These are phyloP conservation scores for Lepidonotus clava DNA, from an alignment of 2,888 invertebrate species.

Conservation along the genomic window DNA sequence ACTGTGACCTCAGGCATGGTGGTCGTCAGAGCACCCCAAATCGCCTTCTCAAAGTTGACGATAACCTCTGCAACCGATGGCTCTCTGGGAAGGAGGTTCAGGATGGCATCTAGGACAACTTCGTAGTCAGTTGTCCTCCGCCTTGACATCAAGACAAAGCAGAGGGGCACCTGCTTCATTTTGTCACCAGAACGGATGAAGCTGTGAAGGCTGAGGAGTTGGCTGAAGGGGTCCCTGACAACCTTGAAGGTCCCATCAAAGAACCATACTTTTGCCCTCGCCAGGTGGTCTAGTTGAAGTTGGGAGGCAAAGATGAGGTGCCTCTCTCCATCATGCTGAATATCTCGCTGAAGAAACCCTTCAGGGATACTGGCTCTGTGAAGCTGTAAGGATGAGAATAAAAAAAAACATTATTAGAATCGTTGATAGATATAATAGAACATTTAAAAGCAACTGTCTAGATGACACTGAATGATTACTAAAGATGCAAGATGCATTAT, in stretches of 20 bases:
- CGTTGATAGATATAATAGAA: no score
- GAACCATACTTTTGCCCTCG: constrained; percentile 46
- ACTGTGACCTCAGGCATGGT: neutral
- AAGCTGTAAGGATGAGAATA: no score
- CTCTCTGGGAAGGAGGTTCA: neutral
- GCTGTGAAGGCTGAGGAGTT: constrained; percentile 42
- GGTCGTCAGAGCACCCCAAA: constrained; percentile 25
- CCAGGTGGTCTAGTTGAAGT: constrained; percentile 22
- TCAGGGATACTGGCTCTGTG: no score
- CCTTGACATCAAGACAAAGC: constrained; percentile 46
- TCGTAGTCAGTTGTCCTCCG: constrained; percentile 40
- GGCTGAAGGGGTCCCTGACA: constrained; percentile 54
- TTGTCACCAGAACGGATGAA: constrained; percentile 22
- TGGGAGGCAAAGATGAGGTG: constrained; percentile 47
- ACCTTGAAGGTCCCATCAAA: constrained; percentile 57
- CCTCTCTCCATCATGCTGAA: no score
- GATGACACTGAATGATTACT: no score
- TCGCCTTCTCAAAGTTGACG: constrained; percentile 51
- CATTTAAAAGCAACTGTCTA: no score
- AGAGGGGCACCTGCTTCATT: constrained; percentile 53
- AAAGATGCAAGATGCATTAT: no score
- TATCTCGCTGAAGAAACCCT: no score
- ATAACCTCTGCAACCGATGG: neutral
- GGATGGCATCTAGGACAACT: neutral
- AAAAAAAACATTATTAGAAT: no score